Conservation (phyloP, 2,797 vertebrate species). For the Cercopithecus neglectus region DNA sequence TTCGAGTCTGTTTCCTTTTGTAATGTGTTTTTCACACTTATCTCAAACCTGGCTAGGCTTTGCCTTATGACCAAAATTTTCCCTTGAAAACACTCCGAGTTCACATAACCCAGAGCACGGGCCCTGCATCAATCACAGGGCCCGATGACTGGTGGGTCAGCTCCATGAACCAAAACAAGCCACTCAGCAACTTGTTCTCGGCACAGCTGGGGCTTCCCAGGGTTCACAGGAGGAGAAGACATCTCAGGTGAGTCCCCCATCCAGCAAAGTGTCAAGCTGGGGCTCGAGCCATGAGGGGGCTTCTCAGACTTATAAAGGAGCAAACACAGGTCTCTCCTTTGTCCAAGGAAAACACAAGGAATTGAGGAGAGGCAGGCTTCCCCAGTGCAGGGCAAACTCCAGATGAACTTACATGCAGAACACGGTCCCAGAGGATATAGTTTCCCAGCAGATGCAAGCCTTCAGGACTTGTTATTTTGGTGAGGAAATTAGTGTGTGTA, state of each 20-base stretch:
- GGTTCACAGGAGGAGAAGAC: not conserved
- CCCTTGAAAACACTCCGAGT: conserved; percentile 69
- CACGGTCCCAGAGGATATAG: not conserved
- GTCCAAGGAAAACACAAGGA: not conserved
- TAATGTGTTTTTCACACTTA: conserved; percentile 75
- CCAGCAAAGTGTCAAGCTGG: not conserved
- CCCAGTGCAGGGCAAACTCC: not conserved
- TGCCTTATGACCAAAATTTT: conserved; percentile 72
- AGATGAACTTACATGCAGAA: not conserved
- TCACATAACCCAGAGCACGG: conserved; percentile 50
- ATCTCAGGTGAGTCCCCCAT: not conserved
- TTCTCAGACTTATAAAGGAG: not conserved
- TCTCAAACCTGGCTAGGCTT: conserved; percentile 72
- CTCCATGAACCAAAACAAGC: conserved; percentile 8
- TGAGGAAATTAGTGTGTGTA: not conserved
- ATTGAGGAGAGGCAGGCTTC: not conserved
- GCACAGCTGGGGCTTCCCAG: not conserved
- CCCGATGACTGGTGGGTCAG: conserved; percentile 12
- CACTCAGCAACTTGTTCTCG: not conserved
- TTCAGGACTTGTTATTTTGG: not conserved
- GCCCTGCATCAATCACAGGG: conserved; percentile 48
- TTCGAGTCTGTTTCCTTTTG: conserved; percentile 55
- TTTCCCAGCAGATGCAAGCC: conserved; percentile 25
- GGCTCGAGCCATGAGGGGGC: not conserved
- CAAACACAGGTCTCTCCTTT: not conserved